These are phyloP conservation scores for Glomeris marginata DNA, from an alignment of 2,888 invertebrate genomes.

Conservation along the genomic window DNA sequence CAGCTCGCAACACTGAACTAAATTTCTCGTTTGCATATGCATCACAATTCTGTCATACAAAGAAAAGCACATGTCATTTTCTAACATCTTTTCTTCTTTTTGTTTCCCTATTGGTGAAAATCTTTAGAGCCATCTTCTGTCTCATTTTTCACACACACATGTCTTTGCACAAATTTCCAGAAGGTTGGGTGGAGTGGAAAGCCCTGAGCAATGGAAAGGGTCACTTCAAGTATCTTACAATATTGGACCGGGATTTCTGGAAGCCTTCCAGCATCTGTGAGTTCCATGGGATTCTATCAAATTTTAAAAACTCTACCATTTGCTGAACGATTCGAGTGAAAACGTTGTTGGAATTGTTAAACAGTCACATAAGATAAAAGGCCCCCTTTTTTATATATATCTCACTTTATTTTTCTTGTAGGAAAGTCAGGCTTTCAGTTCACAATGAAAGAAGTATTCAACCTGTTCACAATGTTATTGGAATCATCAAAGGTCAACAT, in stretches of 20 bases:
- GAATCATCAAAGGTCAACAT: slow-evolving; percentile 24
- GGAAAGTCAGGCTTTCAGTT: slow-evolving; percentile 9
- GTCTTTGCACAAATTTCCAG: slow-evolving; percentile 13
- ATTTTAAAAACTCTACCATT: too few species aligned
- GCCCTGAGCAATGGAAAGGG: slow-evolving; percentile 31
- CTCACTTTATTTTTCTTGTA: not conserved
- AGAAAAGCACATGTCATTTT: not conserved
- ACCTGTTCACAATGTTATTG: slow-evolving; percentile 26
- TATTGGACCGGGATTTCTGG: slow-evolving; percentile 28
- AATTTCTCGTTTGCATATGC: too few species aligned
- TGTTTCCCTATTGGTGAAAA: not conserved
- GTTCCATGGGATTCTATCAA: too few species aligned
- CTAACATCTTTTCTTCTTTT: slow-evolving; percentile 8
- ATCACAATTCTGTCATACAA: too few species aligned
- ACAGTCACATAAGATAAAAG: too few species aligned
- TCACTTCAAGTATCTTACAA: slow-evolving; percentile 30
- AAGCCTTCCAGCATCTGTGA: too few species aligned
- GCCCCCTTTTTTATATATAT: too few species aligned
- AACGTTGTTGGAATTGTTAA: too few species aligned
- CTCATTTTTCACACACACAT: not conserved
- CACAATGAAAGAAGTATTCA: not conserved
- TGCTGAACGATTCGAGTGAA: too few species aligned
- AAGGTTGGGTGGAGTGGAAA: slow-evolving; percentile 22
- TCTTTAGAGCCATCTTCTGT: too few species aligned
- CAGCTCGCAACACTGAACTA: too few species aligned